Percentiles rank a stretch among this genome's conserved stretches.
These are phyloP conservation scores for Hystrix brachyura DNA, from an alignment of 2,113 vertebrate genomes.

Conservation along the genomic window DNA sequence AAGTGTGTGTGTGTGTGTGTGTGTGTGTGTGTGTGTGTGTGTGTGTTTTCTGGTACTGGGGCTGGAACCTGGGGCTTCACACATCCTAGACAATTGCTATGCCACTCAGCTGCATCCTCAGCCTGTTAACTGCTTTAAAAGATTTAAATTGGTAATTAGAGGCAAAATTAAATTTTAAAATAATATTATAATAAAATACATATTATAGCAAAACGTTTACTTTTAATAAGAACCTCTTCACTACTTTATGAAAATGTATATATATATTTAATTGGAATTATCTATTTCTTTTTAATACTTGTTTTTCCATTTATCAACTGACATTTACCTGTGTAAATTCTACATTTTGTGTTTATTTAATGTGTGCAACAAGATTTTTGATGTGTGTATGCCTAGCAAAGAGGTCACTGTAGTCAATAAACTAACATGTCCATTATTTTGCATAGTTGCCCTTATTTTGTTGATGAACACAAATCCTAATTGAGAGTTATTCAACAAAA, in stretches of 20 bases:
- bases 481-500: background rate
- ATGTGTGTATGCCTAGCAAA: background rate
- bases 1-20: background rate
- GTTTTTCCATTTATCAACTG: background rate
- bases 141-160: background rate
- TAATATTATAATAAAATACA: background rate
- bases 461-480: background rate
- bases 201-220: background rate
- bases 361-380: background rate
- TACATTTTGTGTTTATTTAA: background rate
- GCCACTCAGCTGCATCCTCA: background rate
- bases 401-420: background rate
- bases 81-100: background rate
- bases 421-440: background rate
- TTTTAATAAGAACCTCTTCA: background rate
- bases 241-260: background rate
- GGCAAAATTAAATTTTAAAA: background rate
- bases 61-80: background rate
- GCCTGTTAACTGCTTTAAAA: background rate
- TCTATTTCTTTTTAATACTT: background rate
- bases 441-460: background rate
- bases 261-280: background rate
- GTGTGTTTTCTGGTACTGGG: background rate
- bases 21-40: background rate
- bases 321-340: background rate